These are phyloP conservation scores for Cantharis rufa DNA, from an alignment of 2,888 invertebrate species.

Conservation along the genomic window DNA sequence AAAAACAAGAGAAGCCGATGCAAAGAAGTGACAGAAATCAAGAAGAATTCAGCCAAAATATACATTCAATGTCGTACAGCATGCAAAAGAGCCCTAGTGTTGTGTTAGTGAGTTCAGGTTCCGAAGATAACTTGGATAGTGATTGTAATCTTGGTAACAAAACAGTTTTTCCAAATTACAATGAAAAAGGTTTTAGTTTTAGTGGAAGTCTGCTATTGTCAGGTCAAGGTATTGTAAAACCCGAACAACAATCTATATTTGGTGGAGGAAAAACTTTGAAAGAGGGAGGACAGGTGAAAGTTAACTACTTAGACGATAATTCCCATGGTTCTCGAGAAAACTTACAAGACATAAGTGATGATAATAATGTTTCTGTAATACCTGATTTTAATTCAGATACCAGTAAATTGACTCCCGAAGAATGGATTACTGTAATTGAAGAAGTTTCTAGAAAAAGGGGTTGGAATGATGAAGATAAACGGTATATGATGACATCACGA, in stretches of 20 bases:
- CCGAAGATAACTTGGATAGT: not conserved
- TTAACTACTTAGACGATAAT: not conserved
- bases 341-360: not conserved
- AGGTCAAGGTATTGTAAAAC: not conserved
- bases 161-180: not conserved
- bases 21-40: not conserved
- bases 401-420: constrained; percentile 30
- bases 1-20: not conserved
- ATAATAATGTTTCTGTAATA: constrained; percentile 15
- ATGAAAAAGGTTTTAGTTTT: not conserved
- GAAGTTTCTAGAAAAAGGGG: constrained; percentile 29
- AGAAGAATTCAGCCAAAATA: not conserved
- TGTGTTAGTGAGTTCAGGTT: not conserved
- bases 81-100: not conserved
- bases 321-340: too few species aligned
- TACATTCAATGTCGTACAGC: not conserved
- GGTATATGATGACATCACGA: constrained; percentile 37
- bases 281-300: not conserved
- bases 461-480: constrained; percentile 36
- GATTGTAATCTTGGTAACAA: not conserved
- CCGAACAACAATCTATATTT: not conserved
- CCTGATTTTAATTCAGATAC: constrained; percentile 38
- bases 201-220: not conserved
- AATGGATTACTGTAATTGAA: constrained; percentile 36
- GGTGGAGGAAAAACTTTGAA: not conserved